Evolutionary conservation across 2,888 invertebrate genomes (phyloP).

Genomic region (Mylabris sibirica): DNA sequence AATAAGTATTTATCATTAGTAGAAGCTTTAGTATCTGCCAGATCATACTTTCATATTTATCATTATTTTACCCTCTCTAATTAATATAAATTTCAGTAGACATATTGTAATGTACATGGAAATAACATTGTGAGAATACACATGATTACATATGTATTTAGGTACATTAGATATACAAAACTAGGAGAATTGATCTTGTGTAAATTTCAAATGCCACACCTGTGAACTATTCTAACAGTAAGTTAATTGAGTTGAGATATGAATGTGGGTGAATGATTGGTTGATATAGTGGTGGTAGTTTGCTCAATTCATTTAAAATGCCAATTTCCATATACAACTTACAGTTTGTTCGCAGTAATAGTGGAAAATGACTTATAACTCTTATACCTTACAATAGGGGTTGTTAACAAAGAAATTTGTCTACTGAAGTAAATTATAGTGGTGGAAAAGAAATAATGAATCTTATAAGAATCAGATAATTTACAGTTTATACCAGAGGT

Average conservation of each 20-base stretch:
- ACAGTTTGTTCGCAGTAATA: too few relatives aligned
- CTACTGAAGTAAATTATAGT: too few relatives aligned
- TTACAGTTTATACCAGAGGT: too few relatives aligned
- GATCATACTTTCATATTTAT: background rate
- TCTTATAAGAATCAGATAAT: too few relatives aligned
- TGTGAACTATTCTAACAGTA: slow-evolving; percentile 1
- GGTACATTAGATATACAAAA: background rate
- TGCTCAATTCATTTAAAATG: background rate
- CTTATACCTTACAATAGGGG: too few relatives aligned
- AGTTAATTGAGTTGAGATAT: background rate
- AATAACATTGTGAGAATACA: background rate
- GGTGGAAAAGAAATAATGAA: too few relatives aligned
- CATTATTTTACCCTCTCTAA: background rate
- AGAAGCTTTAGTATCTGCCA: background rate
- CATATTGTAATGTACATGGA: background rate
- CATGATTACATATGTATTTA: background rate
- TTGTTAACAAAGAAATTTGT: too few relatives aligned
- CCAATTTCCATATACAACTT: too few relatives aligned
- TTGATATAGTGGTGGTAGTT: background rate
- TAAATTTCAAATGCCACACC: background rate
- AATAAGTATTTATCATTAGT: background rate
- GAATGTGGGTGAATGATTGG: background rate
- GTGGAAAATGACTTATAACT: too few relatives aligned
- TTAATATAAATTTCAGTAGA: background rate
- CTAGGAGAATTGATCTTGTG: slow-evolving; percentile 2